Evolutionary conservation across 2,888 invertebrate genomes (phyloP), one percentile per base, ranked within the genome.

Genomic region (Pandemis corylana): DNA sequence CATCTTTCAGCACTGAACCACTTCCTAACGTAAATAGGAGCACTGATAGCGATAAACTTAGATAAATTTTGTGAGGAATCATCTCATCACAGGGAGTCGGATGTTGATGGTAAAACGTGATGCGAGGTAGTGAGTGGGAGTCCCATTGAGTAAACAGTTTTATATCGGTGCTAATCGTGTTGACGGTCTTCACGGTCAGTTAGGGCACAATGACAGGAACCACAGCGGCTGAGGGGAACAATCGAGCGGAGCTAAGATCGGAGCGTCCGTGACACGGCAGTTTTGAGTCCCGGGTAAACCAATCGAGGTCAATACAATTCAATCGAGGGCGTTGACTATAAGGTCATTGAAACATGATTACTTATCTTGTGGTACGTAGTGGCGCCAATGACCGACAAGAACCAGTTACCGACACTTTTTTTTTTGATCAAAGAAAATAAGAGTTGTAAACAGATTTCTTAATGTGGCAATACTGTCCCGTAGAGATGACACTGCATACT

Each of bases 161-260:
- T 94, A 94, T 94, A 94, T 89, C 83, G 86, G 79, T 83, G 81
- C 83, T 83, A 88, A 88, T 87, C 86, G 88, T 86, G 87, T 87
- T 88, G 70, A 44, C 66, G 88, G 84, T 87, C 89, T 94, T 95
- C 94, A 91, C 89, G 94, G 90, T 80, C 77, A 77, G 86, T 94
- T 89, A 90, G 81, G 84, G 83, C 82, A 95, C 94, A 95, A 95
- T 94, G 89, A 88, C 91, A 92, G 95, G 95, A 95, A 94, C 87
- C 89, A 87, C 90, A 90, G 90, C 86, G 81, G 81, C 83, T 80
- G 83, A 82, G 80, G 79, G 85, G 85, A 86, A 94, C 93, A 94
- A 93, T 93, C 86, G 80, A 85, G 83, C 84, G 77, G 74, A 79
- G 78, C 74, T 78, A 81, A 81, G 80, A 81, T 79, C 80, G 83